Conservation (phyloP, 1,140 invertebrate species). For the Scaptomyza hsui region DNA sequence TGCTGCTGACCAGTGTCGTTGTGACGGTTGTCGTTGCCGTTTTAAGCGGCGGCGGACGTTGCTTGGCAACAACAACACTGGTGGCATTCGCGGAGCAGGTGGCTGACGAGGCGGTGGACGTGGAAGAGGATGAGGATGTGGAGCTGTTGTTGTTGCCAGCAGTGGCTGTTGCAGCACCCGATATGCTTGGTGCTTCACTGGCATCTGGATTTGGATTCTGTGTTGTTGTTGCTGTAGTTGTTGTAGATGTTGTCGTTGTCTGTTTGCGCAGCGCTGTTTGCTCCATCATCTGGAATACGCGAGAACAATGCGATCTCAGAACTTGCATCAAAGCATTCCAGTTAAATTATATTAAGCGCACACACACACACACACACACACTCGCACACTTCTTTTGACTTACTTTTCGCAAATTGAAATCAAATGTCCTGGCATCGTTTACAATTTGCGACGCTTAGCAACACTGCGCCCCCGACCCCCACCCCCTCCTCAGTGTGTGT, state of each 20-base stretch:
- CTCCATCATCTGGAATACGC: conserved; percentile 63
- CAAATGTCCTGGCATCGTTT: conserved; percentile 56
- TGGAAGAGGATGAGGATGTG: conserved; percentile 59
- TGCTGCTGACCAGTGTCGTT: conserved; percentile 70
- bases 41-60: conserved; percentile 74
- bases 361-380: conserved; percentile 6
- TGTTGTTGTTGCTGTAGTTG: conserved; percentile 18
- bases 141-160: conserved; percentile 20
- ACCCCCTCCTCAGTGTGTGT: background rate
- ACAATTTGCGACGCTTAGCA: conserved; percentile 14
- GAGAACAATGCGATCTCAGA: background rate
- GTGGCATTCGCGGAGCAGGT: conserved; percentile 58
- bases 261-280: conserved; percentile 62
- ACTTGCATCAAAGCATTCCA: background rate
- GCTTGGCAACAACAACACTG: conserved; percentile 67
- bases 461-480: conserved; percentile 2
- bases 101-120: conserved; percentile 58
- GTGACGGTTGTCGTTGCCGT: conserved; percentile 71
- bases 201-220: conserved; percentile 27
- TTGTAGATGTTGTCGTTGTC: conserved; percentile 38
- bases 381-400: conserved; percentile 4
- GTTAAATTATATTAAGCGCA: background rate
- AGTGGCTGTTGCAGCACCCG: conserved; percentile 18
- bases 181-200: conserved; percentile 56
- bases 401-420: conserved; percentile 56